Evolutionary conservation across 1,140 invertebrate genomes (phyloP), one percentile per base, ranked within the genome.

Genomic region (Lethrus apterus): DNA sequence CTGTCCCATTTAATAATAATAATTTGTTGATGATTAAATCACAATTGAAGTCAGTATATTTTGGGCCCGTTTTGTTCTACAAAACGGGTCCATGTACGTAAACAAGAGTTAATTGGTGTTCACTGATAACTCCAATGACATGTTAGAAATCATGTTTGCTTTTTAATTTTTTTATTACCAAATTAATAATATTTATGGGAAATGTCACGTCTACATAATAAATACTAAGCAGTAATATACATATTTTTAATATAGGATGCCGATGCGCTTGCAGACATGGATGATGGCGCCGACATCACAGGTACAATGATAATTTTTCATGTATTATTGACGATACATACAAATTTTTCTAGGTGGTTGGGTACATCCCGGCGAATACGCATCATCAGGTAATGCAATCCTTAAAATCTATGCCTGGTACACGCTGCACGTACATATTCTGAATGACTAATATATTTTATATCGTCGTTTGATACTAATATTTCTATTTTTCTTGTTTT

Each of bases 321-420:
- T n/a, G n/a, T n/a, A n/a, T n/a, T n/a, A n/a, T 8, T 4, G 13
- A 1, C 11, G 3, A 38, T 44, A 20, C n/a, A 4, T 32, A 18
- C 4, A 13, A 35, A 35, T 7, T 46, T 51, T 70, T 67, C 48
- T 71, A 95, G 93, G 94, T 62, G 88, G 88, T 66, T 92, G 89
- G 84, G 93, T 98, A 50, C 93, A 98, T 78, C 94, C 93, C 59
- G 93, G 92, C 63, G 94, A 98, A 74, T 98, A 96, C 75, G 93
- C 94, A 26, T 96, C 93, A 47, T 94, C 93, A 74, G 93, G 94
- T 98, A 83, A 71, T 69, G 11, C 10, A 4, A 15, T 35, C 23
- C 23, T 26, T 7, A 26, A 7, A 7, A n/a, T n/a, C n/a, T n/a
- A n/a, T n/a, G n/a, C n/a, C n/a, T n/a, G n/a, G n/a, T n/a, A n/a